Base-by-base conservation (phyloP, 2,888 invertebrate species). In the Lingula anatina region DNA sequence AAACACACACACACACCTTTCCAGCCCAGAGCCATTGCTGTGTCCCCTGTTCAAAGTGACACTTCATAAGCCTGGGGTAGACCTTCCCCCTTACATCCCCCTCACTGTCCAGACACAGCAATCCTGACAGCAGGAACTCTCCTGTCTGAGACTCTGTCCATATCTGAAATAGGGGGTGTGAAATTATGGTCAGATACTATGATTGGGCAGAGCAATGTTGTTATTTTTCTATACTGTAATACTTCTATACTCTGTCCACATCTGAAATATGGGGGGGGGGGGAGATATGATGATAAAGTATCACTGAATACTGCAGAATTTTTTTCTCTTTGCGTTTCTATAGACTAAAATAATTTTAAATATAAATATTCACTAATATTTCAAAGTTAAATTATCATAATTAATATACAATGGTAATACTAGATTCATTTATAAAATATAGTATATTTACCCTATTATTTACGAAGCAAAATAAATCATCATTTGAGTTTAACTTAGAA, bases 1-100 rank as follows among this genome's bases (percentile, higher is more conserved):
- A n/a, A n/a, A n/a, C n/a, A n/a, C n/a, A n/a, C n/a, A n/a, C n/a
- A 53, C 49, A 76, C 77, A 89, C 89, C 62, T 83, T 79, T 54
- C 83, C 84, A 56, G 86, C 86, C 70, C 89, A 87, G 46, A 85
- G 86, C 96, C 96, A 97, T 67, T 91, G 90, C 77, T 96, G 96
- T 58, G 88, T 84, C 0, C 89, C 90, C 12, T 89, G 87, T 80
- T 90, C 86, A 73, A 90, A 91, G 67, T 94, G 94, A 68, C 96
- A 96, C 77, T 96, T 95, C 61, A 88, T 85, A 9, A 96, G 80
- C 49, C 84, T 81, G 0, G 92, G 90, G 43, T 81, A 80, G 4
- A 81, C 80, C 54, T 83, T 81, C 0, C 82, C 81, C 0, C 88
- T 86, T 1, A 35, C 36, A 5, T 40, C 37, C 25, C 59, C 58